Evolutionary conservation across 2,113 vertebrate genomes (phyloP), one percentile per base, ranked within the genome.

Genomic region (Callionymus lyra): DNA sequence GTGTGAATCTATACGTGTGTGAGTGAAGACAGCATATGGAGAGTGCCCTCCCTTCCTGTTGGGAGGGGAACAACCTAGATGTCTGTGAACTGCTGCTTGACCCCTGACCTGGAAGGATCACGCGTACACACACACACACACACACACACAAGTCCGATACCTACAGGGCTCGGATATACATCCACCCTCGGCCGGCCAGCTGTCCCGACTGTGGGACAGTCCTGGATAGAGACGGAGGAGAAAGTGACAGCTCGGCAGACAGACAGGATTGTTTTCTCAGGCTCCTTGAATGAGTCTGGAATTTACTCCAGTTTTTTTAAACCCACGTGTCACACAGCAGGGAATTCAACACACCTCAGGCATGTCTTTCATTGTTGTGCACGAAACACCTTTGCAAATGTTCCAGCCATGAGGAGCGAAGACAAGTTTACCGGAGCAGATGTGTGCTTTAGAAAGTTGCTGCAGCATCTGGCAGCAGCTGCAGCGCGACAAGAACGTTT

Each of bases 21-120:
- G 72, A 70, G 66, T 76, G 74, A 86, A 80, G 76, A 83, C 79
- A 83, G 62, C 83, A 85, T 84, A 84, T 86, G 85, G 81, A 79
- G 79, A 76, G 64, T 84, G 80, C 78, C 80, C 77, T 83, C 70
- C 76, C 73, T 84, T 87, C 81, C 83, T 85, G 77, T 86, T 79
- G 57, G 65, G 70, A 82, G 76, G 70, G 75, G 73, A 84, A 63
- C 71, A 66, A 56, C 63, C 34, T 74, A 68, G 79, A 51, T 66
- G 64, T 72, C 76, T 78, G 77, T 77, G 80, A 79, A 84, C 71
- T 65, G 53, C 49, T 74, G 75, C 48, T 41, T 63, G 65, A 86
- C 77, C 81, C 69, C 56, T 80, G 79, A 84, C 79, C 81, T 59
- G 47, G 55, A 33, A 59, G 74, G 77, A 79, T 77, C 74, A 72